phyloP scores from a whole-genome alignment of 2,113 vertebrate genomes.

The Haplotaxodon microlepis region DNA sequence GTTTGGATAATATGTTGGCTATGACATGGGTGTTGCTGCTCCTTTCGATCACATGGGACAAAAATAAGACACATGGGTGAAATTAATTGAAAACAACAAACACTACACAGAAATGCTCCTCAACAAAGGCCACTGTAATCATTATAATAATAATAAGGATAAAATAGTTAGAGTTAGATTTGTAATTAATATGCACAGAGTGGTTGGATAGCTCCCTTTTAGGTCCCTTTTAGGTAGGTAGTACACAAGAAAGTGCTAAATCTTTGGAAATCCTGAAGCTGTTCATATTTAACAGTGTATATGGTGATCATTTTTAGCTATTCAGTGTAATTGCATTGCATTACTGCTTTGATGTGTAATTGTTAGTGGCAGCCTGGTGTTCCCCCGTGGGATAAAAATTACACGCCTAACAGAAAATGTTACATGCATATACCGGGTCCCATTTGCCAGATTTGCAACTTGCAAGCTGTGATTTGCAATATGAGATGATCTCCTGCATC shows the following conservation, averaged over 20 bases:
- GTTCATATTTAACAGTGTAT: not conserved
- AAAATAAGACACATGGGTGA: not conserved
- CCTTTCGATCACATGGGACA: not conserved
- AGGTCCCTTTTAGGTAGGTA: not conserved
- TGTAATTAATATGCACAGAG: not conserved
- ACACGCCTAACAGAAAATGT: not conserved
- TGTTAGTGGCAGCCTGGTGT: not conserved
- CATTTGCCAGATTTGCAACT: not conserved
- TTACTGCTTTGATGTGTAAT: not conserved
- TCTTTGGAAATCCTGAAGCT: not conserved
- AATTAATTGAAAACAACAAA: not conserved
- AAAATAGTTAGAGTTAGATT: not conserved
- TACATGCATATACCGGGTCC: not conserved
- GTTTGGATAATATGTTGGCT: conserved; percentile 13
- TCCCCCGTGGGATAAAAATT: not conserved
- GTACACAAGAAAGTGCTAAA: not conserved
- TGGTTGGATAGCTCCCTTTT: not conserved
- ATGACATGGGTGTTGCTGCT: not conserved
- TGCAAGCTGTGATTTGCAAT: not conserved
- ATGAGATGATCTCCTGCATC: not conserved
- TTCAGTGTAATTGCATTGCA: not conserved
- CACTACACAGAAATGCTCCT: not conserved
- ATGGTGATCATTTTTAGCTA: not conserved
- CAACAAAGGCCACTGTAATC: not conserved
- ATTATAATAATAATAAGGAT: not conserved